These are phyloP conservation scores for Callinectes sapidus DNA, from an alignment of 2,888 invertebrate species.

Conservation along the genomic window DNA sequence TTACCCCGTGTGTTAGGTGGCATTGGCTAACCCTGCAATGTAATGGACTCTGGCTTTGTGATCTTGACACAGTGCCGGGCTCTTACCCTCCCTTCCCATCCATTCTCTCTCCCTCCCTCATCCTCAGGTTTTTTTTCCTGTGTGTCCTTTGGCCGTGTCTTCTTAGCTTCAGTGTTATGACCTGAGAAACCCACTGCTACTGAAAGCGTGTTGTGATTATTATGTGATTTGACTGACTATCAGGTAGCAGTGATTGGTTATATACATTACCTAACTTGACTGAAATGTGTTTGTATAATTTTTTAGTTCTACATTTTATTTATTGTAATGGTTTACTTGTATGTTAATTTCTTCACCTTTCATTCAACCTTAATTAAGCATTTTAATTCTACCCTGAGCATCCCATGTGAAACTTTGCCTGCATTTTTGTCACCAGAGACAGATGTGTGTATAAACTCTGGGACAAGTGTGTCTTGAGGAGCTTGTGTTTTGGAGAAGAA, in stretches of 20 bases:
- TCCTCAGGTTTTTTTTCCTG: neutral
- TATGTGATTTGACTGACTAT: neutral
- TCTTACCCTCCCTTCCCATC: neutral
- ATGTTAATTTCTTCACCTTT: neutral
- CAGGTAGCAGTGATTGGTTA: neutral
- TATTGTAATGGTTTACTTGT: neutral
- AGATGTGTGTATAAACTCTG: neutral
- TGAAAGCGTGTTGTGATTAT: neutral
- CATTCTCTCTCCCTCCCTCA: neutral
- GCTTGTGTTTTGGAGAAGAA: neutral
- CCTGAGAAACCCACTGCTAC: neutral
- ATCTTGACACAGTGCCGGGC: neutral
- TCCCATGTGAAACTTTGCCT: slow-evolving; percentile 5
- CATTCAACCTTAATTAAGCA: neutral
- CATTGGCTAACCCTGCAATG: slow-evolving; percentile 24
- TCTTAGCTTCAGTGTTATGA: neutral
- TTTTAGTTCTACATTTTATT: neutral
- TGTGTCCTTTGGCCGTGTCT: neutral
- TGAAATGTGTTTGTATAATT: neutral
- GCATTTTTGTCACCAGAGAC: neutral
- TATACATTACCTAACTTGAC: neutral
- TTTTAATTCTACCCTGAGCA: slow-evolving; percentile 9
- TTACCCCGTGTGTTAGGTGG: neutral
- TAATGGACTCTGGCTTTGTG: neutral
- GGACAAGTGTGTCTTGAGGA: neutral